Conservation (phyloP, 2,888 invertebrate species). For the Linnaemya vulpina region DNA sequence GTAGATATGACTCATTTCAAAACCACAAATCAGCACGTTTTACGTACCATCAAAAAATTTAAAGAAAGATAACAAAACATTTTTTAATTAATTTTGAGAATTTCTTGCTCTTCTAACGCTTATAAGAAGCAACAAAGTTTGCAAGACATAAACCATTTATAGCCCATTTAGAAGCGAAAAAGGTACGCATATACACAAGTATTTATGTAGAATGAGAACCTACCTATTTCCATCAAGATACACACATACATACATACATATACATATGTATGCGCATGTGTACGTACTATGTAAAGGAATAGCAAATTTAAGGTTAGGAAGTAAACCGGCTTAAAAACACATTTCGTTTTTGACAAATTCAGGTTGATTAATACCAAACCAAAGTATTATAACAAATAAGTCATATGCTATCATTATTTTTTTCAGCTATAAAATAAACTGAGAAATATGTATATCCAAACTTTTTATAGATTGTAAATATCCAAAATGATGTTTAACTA, state of each 20-base stretch:
- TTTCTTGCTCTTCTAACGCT: neutral
- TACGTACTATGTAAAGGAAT: too few species aligned
- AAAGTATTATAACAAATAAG: too few species aligned
- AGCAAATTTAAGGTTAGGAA: too few species aligned
- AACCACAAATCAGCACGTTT: neutral
- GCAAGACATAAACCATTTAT: neutral
- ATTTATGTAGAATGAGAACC: neutral
- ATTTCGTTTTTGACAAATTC: too few species aligned
- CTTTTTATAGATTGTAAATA: too few species aligned
- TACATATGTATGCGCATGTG: conserved; percentile 2
- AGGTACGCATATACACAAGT: too few species aligned
- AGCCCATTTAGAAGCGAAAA: too few species aligned
- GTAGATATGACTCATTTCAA: neutral
- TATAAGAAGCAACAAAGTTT: neutral
- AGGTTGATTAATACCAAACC: too few species aligned
- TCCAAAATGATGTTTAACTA: neutral
- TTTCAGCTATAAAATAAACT: too few species aligned
- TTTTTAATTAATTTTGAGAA: neutral
- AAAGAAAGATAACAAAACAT: neutral
- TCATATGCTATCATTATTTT: too few species aligned
- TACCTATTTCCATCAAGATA: neutral
- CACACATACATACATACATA: neutral
- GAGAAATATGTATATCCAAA: too few species aligned
- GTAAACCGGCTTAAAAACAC: too few species aligned
- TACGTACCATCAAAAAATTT: conserved; percentile 1